A percentile compares a stretch with the other conserved stretches of the same genome.
phyloP scores from a whole-genome alignment of 2,797 vertebrate genomes.

The Centroberyx gerrardi region DNA sequence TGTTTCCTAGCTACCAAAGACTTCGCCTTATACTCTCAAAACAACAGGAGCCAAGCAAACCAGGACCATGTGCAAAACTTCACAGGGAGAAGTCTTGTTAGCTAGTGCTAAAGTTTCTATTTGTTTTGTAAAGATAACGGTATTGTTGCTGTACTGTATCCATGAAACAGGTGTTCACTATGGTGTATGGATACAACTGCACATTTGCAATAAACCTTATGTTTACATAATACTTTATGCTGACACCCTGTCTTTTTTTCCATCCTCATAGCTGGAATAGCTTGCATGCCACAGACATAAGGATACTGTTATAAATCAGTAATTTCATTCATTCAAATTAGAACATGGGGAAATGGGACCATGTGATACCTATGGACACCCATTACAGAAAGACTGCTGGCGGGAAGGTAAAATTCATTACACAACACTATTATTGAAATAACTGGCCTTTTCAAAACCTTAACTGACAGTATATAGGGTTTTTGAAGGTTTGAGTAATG shows the following conservation, averaged over 20 bases:
- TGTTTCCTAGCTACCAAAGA: conserved; percentile 86
- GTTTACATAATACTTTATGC: conserved; percentile 82
- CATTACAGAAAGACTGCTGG: not conserved
- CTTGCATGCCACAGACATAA: not conserved
- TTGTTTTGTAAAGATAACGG: conserved; percentile 82
- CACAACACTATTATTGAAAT: not conserved
- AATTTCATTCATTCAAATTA: too few relatives aligned
- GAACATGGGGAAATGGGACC: too few relatives aligned
- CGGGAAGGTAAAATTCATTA: not conserved
- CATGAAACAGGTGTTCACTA: conserved; percentile 76
- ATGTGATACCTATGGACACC: too few relatives aligned
- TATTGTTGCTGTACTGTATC: conserved; percentile 87
- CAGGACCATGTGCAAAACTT: conserved; percentile 85
- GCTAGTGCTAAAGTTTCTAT: conserved; percentile 67
- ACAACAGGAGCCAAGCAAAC: conserved; percentile 68
- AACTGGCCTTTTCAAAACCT: not conserved
- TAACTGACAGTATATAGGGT: too few relatives aligned
- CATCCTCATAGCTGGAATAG: too few relatives aligned
- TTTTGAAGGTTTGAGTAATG: too few relatives aligned
- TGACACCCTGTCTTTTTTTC: conserved; percentile 51
- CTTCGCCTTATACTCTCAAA: conserved; percentile 59
- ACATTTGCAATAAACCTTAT: conserved; percentile 91
- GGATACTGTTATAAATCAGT: too few relatives aligned
- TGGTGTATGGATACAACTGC: conserved; percentile 87
- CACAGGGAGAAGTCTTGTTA: conserved; percentile 81